Percentiles rank a stretch among this genome's conserved stretches.
phyloP scores from a whole-genome alignment of 2,888 invertebrate species.

The Sarcophaga rosellei region DNA sequence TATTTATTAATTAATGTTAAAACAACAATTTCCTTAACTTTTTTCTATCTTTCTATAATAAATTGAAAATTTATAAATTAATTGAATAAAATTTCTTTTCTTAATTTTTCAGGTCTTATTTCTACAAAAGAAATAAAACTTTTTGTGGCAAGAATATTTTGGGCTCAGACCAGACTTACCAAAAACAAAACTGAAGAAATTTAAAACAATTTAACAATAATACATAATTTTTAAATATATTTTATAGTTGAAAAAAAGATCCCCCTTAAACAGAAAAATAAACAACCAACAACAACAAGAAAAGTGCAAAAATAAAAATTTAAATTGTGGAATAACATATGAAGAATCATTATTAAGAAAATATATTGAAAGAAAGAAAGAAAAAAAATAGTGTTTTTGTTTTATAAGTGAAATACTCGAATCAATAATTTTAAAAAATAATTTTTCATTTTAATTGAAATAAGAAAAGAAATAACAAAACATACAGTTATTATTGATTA shows the following conservation, averaged over 20 bases:
- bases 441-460: constrained; percentile 12
- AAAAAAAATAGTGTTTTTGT: constrained; percentile 29
- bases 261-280: constrained; percentile 4
- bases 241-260: constrained; percentile 7
- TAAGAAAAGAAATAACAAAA: constrained; percentile 20
- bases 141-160: too few species aligned
- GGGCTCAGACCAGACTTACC: too few species aligned
- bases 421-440: constrained; percentile 16
- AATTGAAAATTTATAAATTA: too few species aligned
- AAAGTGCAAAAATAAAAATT: constrained; percentile 10
- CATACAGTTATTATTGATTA: constrained; percentile 30
- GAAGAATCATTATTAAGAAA: neutral
- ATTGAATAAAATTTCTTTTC: neutral
- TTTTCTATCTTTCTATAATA: neutral
- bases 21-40: neutral
- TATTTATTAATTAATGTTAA: constrained; percentile 28
- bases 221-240: neutral
- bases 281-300: constrained; percentile 5
- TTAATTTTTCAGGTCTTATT: constrained; percentile 41
- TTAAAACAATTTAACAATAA: neutral
- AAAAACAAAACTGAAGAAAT: neutral
- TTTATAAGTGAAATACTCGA: constrained; percentile 34
- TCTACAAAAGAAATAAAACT: neutral
- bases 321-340: neutral
- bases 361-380: neutral